Percentiles rank a stretch among this genome's conserved stretches.
phyloP scores from a whole-genome alignment of 2,888 invertebrate species.

The Oscheius myriophilus region DNA sequence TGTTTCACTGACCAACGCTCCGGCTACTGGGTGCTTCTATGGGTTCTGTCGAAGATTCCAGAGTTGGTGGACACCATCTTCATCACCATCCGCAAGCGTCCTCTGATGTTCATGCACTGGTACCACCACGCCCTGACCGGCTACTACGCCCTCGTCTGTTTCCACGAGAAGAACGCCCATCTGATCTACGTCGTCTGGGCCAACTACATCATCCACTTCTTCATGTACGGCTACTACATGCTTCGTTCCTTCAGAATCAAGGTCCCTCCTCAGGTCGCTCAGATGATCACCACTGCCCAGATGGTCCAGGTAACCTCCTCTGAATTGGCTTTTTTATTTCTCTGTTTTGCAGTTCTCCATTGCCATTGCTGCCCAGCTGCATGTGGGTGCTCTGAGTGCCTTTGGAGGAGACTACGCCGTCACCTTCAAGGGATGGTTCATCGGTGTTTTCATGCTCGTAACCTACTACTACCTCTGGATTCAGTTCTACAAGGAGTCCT shows the following conservation, averaged over 20 bases:
- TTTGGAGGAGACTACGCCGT: constrained; percentile 52
- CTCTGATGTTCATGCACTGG: constrained; percentile 65
- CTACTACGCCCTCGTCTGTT: constrained; percentile 65
- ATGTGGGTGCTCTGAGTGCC: constrained; percentile 48
- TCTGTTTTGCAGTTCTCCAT: constrained; percentile 57
- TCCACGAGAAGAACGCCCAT: constrained; percentile 66
- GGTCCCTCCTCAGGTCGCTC: constrained; percentile 63
- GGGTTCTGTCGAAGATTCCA: constrained; percentile 67
- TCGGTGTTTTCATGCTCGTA: constrained; percentile 62
- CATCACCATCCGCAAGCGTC: constrained; percentile 65
- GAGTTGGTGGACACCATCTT: constrained; percentile 67
- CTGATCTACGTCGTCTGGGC: constrained; percentile 67
- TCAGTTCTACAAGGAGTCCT: constrained; percentile 65
- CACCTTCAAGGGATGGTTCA: constrained; percentile 55
- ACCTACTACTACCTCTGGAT: constrained; percentile 64
- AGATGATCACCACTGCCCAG: constrained; percentile 62
- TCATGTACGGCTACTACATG: constrained; percentile 67
- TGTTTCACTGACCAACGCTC: constrained; percentile 54
- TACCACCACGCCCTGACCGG: constrained; percentile 68
- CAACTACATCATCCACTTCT: constrained; percentile 64
- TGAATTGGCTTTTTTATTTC: neutral
- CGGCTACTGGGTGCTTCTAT: constrained; percentile 67
- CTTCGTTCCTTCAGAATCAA: constrained; percentile 61
- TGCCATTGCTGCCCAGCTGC: constrained; percentile 61
- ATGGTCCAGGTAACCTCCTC: constrained; percentile 53